Percentiles rank a stretch among this genome's conserved stretches.
These are phyloP conservation scores for Gastracanthus pulcherrimus DNA, from an alignment of 2,888 invertebrate species.

Conservation along the genomic window DNA sequence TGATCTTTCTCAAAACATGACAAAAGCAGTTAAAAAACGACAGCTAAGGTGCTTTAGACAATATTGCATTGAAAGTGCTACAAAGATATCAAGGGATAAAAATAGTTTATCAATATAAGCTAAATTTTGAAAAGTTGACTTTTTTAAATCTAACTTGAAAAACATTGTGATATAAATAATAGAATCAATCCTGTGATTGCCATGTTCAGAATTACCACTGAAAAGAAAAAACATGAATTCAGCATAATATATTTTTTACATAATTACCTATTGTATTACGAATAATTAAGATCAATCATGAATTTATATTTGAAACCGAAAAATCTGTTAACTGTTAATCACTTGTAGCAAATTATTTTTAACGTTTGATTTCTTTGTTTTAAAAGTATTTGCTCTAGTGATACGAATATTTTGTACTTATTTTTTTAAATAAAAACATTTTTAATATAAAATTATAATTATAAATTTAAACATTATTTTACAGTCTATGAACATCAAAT, in stretches of 20 bases:
- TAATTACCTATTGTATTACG: neutral
- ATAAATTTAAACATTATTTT: no score
- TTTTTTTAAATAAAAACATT: neutral
- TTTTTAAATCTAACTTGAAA: neutral
- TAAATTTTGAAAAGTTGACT: neutral
- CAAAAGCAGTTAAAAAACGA: conserved; percentile 75
- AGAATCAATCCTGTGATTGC: neutral
- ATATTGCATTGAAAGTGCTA: conserved; percentile 40
- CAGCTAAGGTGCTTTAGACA: conserved; percentile 40
- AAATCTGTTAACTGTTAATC: neutral
- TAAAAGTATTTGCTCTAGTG: neutral
- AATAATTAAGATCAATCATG: neutral
- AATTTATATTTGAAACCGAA: neutral
- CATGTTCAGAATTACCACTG: neutral
- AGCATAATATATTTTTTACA: neutral
- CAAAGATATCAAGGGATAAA: neutral
- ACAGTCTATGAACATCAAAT: no score
- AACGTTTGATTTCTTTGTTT: neutral
- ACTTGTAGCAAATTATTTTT: neutral
- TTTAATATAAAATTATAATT: neutral
- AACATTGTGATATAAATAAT: neutral
- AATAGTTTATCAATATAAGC: no score
- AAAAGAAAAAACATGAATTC: neutral
- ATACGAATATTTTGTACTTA: neutral
- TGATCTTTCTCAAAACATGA: conserved; percentile 81